Percentiles rank a stretch among this genome's conserved stretches.
These are phyloP conservation scores for Prochilodus magdalenae DNA, from an alignment of 2,113 vertebrate genomes.

Conservation along the genomic window DNA sequence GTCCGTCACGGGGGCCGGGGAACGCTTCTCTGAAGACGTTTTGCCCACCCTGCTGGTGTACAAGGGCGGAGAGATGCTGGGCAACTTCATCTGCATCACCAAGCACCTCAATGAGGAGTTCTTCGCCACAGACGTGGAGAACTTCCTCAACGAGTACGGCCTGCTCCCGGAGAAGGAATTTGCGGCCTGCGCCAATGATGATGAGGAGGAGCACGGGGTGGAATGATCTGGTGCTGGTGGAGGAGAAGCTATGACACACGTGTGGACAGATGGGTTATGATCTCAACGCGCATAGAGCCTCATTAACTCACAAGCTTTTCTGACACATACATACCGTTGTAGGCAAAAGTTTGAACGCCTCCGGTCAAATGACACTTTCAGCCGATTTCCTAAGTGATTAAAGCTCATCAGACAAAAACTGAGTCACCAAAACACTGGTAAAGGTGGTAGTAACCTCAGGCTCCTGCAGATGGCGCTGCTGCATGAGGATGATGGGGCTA, in stretches of 20 bases:
- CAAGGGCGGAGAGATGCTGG: conserved; percentile 93
- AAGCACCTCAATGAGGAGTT: conserved; percentile 91
- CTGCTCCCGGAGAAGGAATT: conserved; percentile 90
- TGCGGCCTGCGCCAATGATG: conserved; percentile 68
- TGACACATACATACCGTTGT: neutral
- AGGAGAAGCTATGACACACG: neutral
- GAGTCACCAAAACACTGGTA: no score
- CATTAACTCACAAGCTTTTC: conserved; percentile 20
- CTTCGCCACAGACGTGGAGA: conserved; percentile 91
- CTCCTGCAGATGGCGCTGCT: no score
- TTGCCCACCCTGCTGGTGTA: conserved; percentile 92
- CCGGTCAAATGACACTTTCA: no score
- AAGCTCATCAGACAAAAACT: no score
- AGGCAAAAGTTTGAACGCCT: no score
- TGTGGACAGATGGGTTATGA: neutral
- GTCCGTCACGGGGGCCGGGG: conserved; percentile 84
- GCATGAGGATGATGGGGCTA: no score
- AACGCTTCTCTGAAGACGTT: conserved; percentile 88
- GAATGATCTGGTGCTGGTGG: conserved; percentile 72
- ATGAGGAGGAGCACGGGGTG: conserved; percentile 72
- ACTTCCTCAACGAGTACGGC: conserved; percentile 94
- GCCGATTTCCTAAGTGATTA: no score
- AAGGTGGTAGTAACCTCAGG: no score
- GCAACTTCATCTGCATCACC: conserved; percentile 90
- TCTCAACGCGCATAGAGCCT: neutral